Percentiles rank a stretch among this genome's conserved stretches.
These are phyloP conservation scores for Penaeus monodon DNA, from an alignment of 2,888 invertebrate genomes.

Conservation along the genomic window DNA sequence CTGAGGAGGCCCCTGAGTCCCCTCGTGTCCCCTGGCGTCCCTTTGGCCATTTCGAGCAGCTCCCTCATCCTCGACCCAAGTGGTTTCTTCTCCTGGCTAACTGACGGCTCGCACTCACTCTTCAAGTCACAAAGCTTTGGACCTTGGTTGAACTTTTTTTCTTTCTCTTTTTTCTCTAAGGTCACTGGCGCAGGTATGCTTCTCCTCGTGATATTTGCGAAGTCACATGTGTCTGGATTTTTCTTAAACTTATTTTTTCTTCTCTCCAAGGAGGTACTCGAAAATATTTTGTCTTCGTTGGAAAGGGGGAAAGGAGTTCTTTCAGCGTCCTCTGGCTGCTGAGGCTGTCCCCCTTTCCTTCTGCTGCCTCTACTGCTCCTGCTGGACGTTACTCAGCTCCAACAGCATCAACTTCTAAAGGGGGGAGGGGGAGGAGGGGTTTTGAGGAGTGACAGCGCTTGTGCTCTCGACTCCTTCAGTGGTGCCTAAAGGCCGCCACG, in stretches of 20 bases:
- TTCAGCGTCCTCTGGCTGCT: background rate
- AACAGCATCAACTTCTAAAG: too few relatives aligned
- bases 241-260: too few relatives aligned
- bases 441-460: too few relatives aligned
- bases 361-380: background rate
- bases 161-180: background rate
- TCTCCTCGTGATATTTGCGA: too few relatives aligned
- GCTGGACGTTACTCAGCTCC: too few relatives aligned
- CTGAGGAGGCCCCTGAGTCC: conserved; percentile 57
- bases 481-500: conserved; percentile 13
- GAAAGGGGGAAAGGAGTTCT: background rate
- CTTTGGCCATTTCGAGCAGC: conserved; percentile 52
- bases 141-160: background rate
- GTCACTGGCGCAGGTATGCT: too few relatives aligned
- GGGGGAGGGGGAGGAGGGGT: too few relatives aligned
- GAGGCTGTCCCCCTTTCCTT: background rate
- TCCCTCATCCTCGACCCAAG: conserved; percentile 42
- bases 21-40: conserved; percentile 54
- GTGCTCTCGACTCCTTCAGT: background rate
- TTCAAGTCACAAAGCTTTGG: background rate
- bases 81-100: conserved; percentile 17
- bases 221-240: too few relatives aligned
- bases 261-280: background rate
- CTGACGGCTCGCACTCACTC: too few relatives aligned
- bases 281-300: conserved; percentile 5